Conservation (phyloP, 2,797 vertebrate species). For the Eulemur rubriventer region DNA sequence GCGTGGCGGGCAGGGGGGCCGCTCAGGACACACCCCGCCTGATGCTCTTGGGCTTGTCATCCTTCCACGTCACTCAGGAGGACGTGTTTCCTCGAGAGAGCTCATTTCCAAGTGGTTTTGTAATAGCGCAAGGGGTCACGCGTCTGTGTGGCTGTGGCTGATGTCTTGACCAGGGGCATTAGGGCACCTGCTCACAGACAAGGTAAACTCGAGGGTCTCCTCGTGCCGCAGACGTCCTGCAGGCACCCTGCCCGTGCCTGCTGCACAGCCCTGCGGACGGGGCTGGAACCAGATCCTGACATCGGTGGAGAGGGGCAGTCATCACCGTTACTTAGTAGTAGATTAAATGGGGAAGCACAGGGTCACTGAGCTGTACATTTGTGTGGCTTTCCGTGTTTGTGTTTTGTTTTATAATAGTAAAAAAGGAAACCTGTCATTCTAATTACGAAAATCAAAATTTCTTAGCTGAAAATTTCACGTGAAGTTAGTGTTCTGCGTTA, state of each 20-base stretch:
- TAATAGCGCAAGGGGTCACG: not conserved
- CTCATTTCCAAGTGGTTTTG: no score
- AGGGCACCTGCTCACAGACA: rapidly evolving
- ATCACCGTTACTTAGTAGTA: rapidly evolving
- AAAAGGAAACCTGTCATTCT: not conserved
- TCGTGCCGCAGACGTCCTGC: no score
- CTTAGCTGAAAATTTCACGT: not conserved
- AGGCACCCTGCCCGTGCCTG: not conserved
- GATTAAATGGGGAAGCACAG: rapidly evolving
- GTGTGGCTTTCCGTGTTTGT: not conserved
- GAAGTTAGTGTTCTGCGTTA: not conserved
- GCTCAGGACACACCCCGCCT: not conserved
- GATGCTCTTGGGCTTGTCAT: rapidly evolving
- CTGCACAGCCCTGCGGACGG: not conserved
- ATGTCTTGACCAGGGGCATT: not conserved
- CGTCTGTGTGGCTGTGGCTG: not conserved
- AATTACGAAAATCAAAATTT: not conserved
- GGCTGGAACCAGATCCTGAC: not conserved
- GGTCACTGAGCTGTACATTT: not conserved
- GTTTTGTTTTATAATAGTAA: not conserved
- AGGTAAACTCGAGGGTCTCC: no score
- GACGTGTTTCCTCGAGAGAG: not conserved
- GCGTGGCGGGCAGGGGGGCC: rapidly evolving
- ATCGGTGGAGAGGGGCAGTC: rapidly evolving
- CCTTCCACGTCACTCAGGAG: not conserved